These are phyloP conservation scores for Philonicus albiceps DNA, from an alignment of 2,888 invertebrate species.

Conservation along the genomic window DNA sequence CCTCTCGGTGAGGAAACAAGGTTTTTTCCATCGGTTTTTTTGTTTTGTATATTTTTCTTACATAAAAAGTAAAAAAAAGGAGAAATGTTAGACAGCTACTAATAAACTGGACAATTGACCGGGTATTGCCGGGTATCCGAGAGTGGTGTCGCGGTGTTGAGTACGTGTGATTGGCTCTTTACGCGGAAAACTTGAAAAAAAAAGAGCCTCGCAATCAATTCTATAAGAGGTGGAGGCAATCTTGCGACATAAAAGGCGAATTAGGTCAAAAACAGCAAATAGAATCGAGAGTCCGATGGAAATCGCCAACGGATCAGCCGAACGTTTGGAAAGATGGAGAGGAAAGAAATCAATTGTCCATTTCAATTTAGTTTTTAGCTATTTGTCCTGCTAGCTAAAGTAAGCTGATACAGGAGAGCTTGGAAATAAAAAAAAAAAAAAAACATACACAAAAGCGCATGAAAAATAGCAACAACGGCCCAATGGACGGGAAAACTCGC, in stretches of 20 bases:
- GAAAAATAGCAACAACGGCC: slow-evolving; percentile 13
- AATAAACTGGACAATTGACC: background rate
- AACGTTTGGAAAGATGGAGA: background rate
- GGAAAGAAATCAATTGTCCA: slow-evolving; percentile 39
- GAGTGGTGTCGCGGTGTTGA: background rate
- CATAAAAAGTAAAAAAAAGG: background rate
- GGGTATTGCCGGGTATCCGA: background rate
- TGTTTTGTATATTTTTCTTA: background rate
- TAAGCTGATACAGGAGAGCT: background rate
- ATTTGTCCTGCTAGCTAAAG: slow-evolving; percentile 26
- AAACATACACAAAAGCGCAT: slow-evolving; percentile 15
- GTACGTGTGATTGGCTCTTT: background rate
- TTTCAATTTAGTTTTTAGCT: slow-evolving; percentile 36
- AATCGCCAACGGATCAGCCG: background rate
- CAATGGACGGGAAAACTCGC: slow-evolving; percentile 2
- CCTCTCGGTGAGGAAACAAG: background rate
- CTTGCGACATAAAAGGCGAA: background rate
- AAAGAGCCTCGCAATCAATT: background rate
- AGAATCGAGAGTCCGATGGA: background rate
- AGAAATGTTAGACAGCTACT: background rate
- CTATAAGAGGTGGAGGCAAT: background rate
- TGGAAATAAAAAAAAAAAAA: background rate
- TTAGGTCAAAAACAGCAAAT: background rate
- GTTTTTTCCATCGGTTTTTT: background rate
- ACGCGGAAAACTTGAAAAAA: background rate